These are phyloP conservation scores for Pseudococcus jackbeardsleyi DNA, from an alignment of 2,888 invertebrate genomes.

Conservation along the genomic window DNA sequence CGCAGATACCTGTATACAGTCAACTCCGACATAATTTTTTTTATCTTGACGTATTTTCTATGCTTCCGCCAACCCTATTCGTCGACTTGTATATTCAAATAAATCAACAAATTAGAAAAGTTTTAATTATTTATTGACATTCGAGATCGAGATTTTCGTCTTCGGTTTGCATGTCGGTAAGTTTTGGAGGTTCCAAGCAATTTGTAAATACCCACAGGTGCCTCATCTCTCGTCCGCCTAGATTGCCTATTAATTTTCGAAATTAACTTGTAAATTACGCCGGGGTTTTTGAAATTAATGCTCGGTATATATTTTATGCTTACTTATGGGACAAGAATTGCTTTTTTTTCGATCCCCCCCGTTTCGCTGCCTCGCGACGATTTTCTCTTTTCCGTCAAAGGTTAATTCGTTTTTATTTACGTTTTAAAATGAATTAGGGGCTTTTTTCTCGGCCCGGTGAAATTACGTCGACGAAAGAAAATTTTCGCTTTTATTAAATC, in stretches of 20 bases:
- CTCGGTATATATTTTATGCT: background rate
- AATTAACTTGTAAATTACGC: conserved; percentile 18
- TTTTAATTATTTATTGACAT: conserved; percentile 47
- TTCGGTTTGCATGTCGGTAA: background rate
- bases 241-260: conserved; percentile 13
- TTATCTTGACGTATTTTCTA: background rate
- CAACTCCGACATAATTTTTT: background rate
- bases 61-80: background rate
- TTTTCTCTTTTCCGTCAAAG: conserved; percentile 46
- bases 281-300: background rate
- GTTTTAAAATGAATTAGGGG: conserved; percentile 41
- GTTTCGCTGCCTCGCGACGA: background rate
- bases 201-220: background rate
- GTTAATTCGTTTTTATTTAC: conserved; percentile 56
- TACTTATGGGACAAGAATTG: background rate
- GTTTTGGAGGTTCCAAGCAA: background rate
- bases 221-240: background rate
- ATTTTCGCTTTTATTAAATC: conserved; percentile 56
- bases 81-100: conserved; percentile 1
- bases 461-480: conserved; percentile 28
- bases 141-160: background rate
- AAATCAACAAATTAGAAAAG: conserved; percentile 35
- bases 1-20: background rate
- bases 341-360: background rate
- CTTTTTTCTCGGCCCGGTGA: conserved; percentile 23